phyloP scores from a whole-genome alignment of 2,888 invertebrate genomes.

The Eremobia ochroleuca region DNA sequence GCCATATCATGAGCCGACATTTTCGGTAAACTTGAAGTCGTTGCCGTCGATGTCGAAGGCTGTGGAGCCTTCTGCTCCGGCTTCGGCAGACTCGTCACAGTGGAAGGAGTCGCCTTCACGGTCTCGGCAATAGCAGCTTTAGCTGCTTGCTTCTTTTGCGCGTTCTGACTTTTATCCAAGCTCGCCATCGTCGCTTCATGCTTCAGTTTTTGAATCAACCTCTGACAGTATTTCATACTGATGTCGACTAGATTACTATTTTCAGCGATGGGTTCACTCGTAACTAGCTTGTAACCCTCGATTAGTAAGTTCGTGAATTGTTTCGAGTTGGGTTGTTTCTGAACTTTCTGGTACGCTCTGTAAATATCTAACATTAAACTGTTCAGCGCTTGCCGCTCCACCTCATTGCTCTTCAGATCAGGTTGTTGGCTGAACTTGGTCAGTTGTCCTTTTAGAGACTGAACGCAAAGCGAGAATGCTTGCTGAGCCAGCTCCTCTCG shows the following conservation, averaged over 20 bases:
- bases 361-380: constrained; percentile 91
- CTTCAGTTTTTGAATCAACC: constrained; percentile 91
- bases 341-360: constrained; percentile 93
- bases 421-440: constrained; percentile 89
- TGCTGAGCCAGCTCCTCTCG: constrained; percentile 95
- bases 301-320: constrained; percentile 92
- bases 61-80: constrained; percentile 72
- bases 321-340: constrained; percentile 91
- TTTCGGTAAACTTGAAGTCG: constrained; percentile 75
- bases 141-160: constrained; percentile 82
- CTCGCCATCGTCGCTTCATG: constrained; percentile 87
- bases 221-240: constrained; percentile 93
- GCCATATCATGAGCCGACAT: constrained; percentile 84
- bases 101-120: constrained; percentile 68
- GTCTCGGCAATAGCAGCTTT: constrained; percentile 76
- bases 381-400: constrained; percentile 88
- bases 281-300: constrained; percentile 93
- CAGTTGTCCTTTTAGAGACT: constrained; percentile 92
- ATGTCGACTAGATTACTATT: constrained; percentile 92
- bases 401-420: constrained; percentile 85
- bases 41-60: constrained; percentile 61
- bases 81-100: constrained; percentile 68
- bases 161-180: constrained; percentile 82
- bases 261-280: constrained; percentile 91
- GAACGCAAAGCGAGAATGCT: constrained; percentile 94